Evolutionary conservation across 2,113 vertebrate species (phyloP).

Genomic region (Alligator mississippiensis): DNA sequence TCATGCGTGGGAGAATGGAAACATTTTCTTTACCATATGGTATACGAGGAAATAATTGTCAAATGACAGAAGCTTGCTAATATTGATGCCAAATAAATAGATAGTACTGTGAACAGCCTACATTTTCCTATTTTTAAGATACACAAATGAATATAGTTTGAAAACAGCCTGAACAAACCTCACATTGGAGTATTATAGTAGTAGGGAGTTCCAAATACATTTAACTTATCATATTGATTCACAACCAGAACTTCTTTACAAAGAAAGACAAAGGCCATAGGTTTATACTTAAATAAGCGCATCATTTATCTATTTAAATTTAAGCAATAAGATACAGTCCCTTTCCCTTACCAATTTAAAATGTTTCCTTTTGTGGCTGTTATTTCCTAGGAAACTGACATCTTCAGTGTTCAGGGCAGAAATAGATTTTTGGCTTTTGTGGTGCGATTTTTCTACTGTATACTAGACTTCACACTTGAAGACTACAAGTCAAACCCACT

Average conservation of each 20-base stretch:
- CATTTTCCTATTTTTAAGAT: constrained; percentile 33
- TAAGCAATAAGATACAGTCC: neutral
- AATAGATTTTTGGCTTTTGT: neutral
- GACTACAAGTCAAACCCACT: neutral
- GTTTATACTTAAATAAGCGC: neutral
- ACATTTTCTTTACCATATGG: constrained; percentile 78
- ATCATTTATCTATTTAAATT: neutral
- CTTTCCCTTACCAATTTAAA: constrained; percentile 16
- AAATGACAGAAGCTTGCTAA: constrained; percentile 71
- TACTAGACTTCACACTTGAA: neutral
- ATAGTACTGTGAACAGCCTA: constrained; percentile 60
- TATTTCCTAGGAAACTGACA: neutral
- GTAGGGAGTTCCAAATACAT: neutral
- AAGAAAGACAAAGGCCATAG: neutral
- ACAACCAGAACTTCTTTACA: neutral
- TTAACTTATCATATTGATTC: neutral
- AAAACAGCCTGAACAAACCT: constrained; percentile 55
- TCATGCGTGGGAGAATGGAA: constrained; percentile 72
- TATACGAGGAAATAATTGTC: constrained; percentile 71
- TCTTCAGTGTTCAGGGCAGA: neutral
- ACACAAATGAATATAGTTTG: constrained; percentile 43
- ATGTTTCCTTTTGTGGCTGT: neutral
- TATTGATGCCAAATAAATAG: constrained; percentile 68
- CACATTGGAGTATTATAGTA: neutral
- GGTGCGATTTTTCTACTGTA: constrained; percentile 18